These are phyloP conservation scores for Circaetus gallicus DNA, from an alignment of 2,113 vertebrate genomes.

Conservation along the genomic window DNA sequence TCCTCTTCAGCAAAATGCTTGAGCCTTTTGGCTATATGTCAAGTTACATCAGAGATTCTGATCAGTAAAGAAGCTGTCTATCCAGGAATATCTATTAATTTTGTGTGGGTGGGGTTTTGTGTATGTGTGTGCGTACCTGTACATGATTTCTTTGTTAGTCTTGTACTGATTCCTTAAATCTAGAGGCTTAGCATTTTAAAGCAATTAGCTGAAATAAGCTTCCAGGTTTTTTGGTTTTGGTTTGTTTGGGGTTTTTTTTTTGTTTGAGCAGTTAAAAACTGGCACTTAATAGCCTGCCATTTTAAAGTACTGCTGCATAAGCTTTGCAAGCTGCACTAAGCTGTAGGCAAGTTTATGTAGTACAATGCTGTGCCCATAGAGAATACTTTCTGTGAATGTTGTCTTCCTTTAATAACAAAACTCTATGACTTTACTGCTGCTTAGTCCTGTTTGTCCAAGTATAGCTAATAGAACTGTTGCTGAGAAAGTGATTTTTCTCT, in stretches of 20 bases:
- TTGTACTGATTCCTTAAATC: not conserved
- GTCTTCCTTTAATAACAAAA: not conserved
- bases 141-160: not conserved
- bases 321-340: not conserved
- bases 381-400: not conserved
- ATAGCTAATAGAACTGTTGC: not conserved
- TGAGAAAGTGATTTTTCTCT: not conserved
- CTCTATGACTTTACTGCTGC: not conserved
- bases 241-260: not conserved
- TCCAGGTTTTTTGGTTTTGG: not conserved
- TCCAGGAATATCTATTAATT: not conserved
- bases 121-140: not conserved
- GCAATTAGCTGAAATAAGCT: not conserved
- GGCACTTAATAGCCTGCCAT: not conserved
- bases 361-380: not conserved
- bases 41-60: not conserved
- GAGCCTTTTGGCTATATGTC: not conserved
- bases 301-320: not conserved
- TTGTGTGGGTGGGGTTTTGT: not conserved
- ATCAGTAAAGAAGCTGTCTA: not conserved
- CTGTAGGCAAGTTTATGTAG: not conserved
- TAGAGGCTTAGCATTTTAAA: not conserved
- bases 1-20: not conserved
- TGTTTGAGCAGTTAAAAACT: not conserved
- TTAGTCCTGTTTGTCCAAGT: not conserved